Evolutionary conservation across 2,113 vertebrate genomes (phyloP).

Genomic region (Pseudopodoces humilis): DNA sequence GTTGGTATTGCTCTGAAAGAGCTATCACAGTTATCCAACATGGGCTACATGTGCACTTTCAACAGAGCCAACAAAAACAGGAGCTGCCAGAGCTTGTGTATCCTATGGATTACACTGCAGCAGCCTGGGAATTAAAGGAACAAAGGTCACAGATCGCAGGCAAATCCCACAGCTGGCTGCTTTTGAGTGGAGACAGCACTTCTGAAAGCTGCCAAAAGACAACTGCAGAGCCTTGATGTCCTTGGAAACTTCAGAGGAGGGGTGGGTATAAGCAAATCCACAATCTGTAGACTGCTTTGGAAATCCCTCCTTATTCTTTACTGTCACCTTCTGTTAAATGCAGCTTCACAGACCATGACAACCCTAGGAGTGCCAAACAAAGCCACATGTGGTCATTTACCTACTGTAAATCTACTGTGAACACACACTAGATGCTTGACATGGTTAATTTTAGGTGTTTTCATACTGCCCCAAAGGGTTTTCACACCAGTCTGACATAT

Average conservation of each 20-base stretch:
- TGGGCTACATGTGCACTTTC: not conserved
- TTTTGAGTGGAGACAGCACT: not conserved
- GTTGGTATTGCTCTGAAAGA: not conserved
- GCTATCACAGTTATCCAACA: not conserved
- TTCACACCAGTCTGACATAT: not conserved
- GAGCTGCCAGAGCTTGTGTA: not conserved
- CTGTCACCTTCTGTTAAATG: not conserved
- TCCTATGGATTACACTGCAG: not conserved
- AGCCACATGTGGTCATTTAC: not conserved
- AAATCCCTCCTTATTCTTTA: not conserved
- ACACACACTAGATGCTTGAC: not conserved
- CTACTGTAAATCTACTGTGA: no score
- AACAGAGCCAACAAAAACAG: not conserved
- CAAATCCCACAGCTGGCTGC: not conserved
- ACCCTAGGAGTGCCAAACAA: not conserved
- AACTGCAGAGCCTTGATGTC: not conserved
- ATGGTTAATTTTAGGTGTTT: not conserved
- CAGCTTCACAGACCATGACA: not conserved
- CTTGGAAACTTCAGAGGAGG: not conserved
- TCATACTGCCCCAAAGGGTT: not conserved
- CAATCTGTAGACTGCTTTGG: fast-evolving
- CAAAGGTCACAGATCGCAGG: not conserved
- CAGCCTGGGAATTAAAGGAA: not conserved
- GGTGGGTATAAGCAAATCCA: not conserved
- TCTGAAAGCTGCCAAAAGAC: not conserved